Evolutionary conservation across 2,888 invertebrate genomes (phyloP).

Genomic region (Chrysolina haemoptera): DNA sequence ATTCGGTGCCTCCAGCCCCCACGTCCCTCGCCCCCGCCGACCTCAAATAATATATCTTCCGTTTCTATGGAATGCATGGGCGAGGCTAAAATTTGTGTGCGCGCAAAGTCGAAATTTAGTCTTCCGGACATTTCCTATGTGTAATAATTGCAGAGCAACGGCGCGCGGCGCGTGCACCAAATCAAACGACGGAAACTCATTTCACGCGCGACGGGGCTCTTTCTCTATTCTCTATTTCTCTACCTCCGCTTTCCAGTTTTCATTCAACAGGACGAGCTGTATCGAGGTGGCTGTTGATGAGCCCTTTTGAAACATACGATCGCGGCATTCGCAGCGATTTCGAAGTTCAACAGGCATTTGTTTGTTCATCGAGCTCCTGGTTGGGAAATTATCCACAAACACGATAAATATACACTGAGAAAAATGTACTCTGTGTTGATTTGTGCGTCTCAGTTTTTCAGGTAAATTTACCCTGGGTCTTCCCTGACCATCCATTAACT

Average conservation of each 20-base stretch:
- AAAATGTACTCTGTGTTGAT: no score
- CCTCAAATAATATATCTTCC: constrained; percentile 2
- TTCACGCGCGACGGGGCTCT: constrained; percentile 1
- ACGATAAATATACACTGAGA: no score
- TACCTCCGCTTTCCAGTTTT: neutral
- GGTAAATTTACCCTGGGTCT: no score
- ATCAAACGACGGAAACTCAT: constrained; percentile 19
- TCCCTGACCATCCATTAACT: no score
- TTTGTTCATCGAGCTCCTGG: no score
- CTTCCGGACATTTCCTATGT: constrained; percentile 14
- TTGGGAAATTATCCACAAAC: no score
- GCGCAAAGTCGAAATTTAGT: constrained; percentile 1
- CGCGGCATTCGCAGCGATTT: neutral
- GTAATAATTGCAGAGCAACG: constrained; percentile 1
- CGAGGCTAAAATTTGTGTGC: constrained; percentile 10
- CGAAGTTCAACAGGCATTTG: no score
- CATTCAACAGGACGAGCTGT: neutral
- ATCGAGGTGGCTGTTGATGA: neutral
- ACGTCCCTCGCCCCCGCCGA: neutral
- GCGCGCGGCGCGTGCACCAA: constrained; percentile 17
- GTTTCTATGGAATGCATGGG: constrained; percentile 17
- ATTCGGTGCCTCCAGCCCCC: neutral
- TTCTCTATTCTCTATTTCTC: neutral
- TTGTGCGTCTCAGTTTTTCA: no score
- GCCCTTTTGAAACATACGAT: neutral